Base-by-base conservation (phyloP, 1,140 invertebrate genomes). In the Drosophila truncata region DNA sequence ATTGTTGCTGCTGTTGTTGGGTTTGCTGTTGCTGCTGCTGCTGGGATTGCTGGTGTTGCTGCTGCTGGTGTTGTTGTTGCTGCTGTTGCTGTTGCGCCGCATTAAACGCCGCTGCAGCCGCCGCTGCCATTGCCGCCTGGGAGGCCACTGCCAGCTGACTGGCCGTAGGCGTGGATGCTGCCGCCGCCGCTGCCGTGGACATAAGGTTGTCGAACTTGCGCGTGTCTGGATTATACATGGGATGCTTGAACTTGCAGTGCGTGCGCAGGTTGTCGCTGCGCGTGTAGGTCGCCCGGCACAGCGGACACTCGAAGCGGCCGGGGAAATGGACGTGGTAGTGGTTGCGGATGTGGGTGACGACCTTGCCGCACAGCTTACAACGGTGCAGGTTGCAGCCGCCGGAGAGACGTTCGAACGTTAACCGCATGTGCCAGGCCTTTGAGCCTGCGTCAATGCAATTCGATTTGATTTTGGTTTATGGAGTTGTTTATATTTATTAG, bases 311-410 rank as follows among this genome's bases (percentile, higher is more conserved):
- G 95, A 97, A 97, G 92, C 96, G 95, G 92, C 96, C 96, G 82
- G 96, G 96, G 94, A 97, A 97, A 94, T 97, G 96, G 93, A 97
- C 96, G 94, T 97, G 96, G 94, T 97, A 97, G 94, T 97, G 96
- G 94, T 97, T 97, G 93, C 96, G 95, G 94, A 97, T 97, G 95
- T 97, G 96, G 93, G 96, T 97, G 94, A 97, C 96, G 94, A 97
- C 96, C 95, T 97, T 97, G 94, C 96, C 96, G 95, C 96, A 97
- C 94, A 97, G 95, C 95, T 97, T 97, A 95, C 96, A 97, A 94
- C 96, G 96, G 95, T 97, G 96, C 94, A 97, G 96, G 95, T 97
- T 97, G 93, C 96, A 96, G 94, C 96, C 96, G 94, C 96, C 96
- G 94, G 96, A 96, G 94, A 97, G 95, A 91, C 96, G 96, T 95